Evolutionary conservation across 2,888 invertebrate genomes (phyloP), one percentile per base, ranked within the genome.

Genomic region (Monoplex corrugatus): DNA sequence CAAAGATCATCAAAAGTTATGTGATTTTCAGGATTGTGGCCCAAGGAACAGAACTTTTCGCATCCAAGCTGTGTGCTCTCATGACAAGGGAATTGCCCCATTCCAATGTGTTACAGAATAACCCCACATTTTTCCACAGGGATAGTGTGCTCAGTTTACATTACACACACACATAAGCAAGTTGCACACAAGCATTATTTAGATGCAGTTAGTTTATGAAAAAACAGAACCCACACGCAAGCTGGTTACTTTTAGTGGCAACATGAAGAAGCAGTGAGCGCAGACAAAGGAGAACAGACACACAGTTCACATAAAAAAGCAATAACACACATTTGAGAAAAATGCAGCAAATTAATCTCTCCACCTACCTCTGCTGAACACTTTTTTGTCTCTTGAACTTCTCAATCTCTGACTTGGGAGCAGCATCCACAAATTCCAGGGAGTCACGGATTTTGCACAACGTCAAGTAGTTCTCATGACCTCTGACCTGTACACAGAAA

Each of bases 381-480:
- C 91, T 88, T 87, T 94, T 94, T 68, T 93, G 92, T 87, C 93
- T 93, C 90, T 93, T 94, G 91, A 93, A 94, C 8, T 91, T 40
- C 28, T 94, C 94, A 0, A 94, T 88, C 63, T 94, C 94, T 68
- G 92, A 92, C 72, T 92, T 92, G 19, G 95, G 95, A 10, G 95
- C 91, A 83, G 94, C 91, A 32, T 94, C 91, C 0, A 94, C 92
- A 84, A 96, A 92, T 91, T 95, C 96, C 44, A 96, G 90, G 5
- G 95, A 93, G 91, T 96, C 96, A 38, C 95, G 91, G 19, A 96
- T 90, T 90, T 94, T 94, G 80, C 94, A 93, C 63, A 96, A 91
- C 45, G 95, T 93, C 89, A 95, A 95, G 90, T 93, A 96, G 89
- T 96, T 95, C 86, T 96, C 95, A 68, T 94, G 92, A 0, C 96